Conservation (phyloP, 2,113 vertebrate species). For the Burhinus bistriatus region DNA sequence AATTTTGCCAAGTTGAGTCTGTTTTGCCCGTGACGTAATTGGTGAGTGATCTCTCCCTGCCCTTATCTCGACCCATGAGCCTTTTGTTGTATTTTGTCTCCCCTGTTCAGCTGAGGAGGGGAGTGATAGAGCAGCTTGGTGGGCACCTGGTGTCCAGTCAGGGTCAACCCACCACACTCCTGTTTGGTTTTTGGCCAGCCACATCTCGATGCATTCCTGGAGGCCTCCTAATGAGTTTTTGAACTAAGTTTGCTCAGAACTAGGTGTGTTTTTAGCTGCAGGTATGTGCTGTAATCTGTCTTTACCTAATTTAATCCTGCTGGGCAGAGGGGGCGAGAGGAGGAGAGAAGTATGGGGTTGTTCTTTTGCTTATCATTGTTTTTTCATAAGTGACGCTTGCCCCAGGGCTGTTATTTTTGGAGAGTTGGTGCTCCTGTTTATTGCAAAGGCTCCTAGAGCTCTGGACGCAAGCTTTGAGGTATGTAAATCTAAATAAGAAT, state of each 20-base stretch:
- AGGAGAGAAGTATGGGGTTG: background rate
- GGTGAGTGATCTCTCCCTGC: background rate
- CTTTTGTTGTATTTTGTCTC: background rate
- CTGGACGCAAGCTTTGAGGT: background rate
- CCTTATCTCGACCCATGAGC: background rate
- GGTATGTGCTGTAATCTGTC: background rate
- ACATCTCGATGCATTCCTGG: background rate
- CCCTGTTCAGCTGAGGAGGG: background rate
- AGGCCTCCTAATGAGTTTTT: background rate
- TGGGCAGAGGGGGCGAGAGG: background rate
- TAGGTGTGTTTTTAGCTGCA: background rate
- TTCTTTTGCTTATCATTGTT: background rate
- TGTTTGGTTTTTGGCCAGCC: rapidly evolving
- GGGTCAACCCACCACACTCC: background rate
- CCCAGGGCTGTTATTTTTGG: constrained; percentile 37
- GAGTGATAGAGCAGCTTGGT: background rate
- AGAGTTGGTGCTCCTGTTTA: background rate
- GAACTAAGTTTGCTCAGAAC: background rate
- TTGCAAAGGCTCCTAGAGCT: background rate
- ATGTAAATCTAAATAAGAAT: constrained; percentile 15
- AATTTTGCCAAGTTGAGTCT: background rate
- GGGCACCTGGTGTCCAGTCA: background rate
- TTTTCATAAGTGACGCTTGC: background rate
- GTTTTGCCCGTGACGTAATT: background rate
- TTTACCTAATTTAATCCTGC: background rate